Base-by-base conservation (phyloP, 2,797 vertebrate species). In the Crax fasciolata region DNA sequence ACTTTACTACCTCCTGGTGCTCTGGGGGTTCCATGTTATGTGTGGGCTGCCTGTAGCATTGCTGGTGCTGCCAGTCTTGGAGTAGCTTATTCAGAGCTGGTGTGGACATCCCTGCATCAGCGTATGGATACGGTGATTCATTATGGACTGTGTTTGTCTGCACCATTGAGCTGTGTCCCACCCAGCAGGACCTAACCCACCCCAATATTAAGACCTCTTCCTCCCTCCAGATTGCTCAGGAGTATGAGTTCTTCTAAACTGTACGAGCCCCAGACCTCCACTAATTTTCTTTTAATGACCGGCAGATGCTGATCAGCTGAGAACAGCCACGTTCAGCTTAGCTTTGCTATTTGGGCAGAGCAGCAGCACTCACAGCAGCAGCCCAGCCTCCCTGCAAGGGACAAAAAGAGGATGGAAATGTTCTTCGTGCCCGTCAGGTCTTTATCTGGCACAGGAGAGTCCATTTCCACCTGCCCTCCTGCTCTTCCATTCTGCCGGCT, bases 121-220 rank as follows among this genome's bases (percentile, higher is more conserved):
- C 12, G 8, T 44, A 30, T 28, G 16, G n/a, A 16, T 6, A 9
- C 1, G 8, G 57, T 23, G 46, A 9, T 63, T 44, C 1, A 0
- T 67, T 73, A 46, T 2, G 16, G 49, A 4, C 23, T 46, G 15
- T 43, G 7, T 17, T 62, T 44, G 15, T 49, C 58, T 35, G 9
- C 38, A 16, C 49, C 54, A 46, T 19, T 15, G 14, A 38, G 24
- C 20, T 2, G 2, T 51, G 13, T 28, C 27, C 70, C 54, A 30
- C 27, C 70, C 54, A 30, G 30, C 17, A 59, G 58, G 11, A 19
- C 5, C 32, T 48, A 46, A 11, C 23, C 20, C 14, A 17, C 25
- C 4, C 20, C 74, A 14, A 20, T 27, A 11, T 30, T 28, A 52
- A 54, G 61, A 30, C 3, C 21, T 25, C 19, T 18, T 70, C 13